Base-by-base conservation (phyloP, 1,140 invertebrate genomes). In the Drosophila mojavensis region DNA sequence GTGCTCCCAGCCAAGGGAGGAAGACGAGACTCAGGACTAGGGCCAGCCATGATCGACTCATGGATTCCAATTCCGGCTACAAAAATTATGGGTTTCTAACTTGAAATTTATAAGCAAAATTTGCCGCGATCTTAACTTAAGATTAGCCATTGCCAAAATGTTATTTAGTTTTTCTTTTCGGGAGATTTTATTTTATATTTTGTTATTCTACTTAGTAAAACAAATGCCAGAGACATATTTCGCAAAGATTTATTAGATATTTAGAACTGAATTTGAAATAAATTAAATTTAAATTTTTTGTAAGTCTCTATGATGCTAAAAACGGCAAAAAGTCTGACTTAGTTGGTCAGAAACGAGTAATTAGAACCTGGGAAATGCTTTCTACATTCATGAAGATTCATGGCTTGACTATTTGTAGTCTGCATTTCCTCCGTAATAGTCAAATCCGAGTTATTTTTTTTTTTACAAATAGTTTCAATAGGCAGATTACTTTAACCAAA, bases 21-120 rank as follows among this genome's bases (percentile, higher is more conserved):
- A 13, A 28, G 39, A 24, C 13, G 24, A 58, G 24, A 6, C 7
- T 20, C 4, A 30, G 11, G 4, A 6, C 43, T 11, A 33, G 5
- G 15, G 9, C 3, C 17, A 47, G 45, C 58, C 58, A 48, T 33
- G 43, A 26, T 33, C 20, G 28, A 13, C 11, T 33, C 43, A 48
- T 47, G 39, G 43, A 56, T 24, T n/a, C 17, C 9, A 45, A 33
- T 33, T 7, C 5, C 6, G 9, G 9, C 9, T 33, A 9, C 5
- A 39, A 39, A 39, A 39, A 39, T 11, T 4, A 4, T 11, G 11
- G 36, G 11, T 39, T 39, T 39, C 3, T 39, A 28, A 55, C 50
- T 55, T n/a, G 11, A 56, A 47, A 65, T 65, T 65, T 65, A 5
- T 4, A 55, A 13, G 50, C 26, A 47, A 24, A 30, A 43, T 7